These are phyloP conservation scores for Artibeus lituratus DNA, from an alignment of 2,797 vertebrate genomes.

Conservation along the genomic window DNA sequence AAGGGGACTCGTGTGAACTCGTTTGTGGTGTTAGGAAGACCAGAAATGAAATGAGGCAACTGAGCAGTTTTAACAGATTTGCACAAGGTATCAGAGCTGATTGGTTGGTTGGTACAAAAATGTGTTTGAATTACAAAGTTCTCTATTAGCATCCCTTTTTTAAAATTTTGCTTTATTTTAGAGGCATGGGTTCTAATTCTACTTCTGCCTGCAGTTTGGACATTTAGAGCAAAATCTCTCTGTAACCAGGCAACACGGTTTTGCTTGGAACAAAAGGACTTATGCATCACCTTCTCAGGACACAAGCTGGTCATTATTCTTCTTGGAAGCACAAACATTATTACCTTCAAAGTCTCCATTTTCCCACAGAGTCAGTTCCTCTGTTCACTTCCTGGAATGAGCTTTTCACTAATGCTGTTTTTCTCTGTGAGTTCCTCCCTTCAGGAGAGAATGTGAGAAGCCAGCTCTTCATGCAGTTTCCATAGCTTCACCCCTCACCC, in stretches of 20 bases:
- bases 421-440: conserved; percentile 58
- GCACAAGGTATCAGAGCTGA: neutral
- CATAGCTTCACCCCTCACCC: conserved; percentile 74
- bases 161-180: neutral
- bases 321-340: conserved; percentile 40
- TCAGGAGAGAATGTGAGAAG: conserved; percentile 62
- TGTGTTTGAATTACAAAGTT: neutral
- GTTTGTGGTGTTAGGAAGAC: neutral
- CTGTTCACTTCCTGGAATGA: conserved; percentile 66
- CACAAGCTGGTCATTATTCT: conserved; percentile 66
- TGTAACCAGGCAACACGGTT: conserved; percentile 58
- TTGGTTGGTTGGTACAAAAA: neutral
- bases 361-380: conserved; percentile 68
- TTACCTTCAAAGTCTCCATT: conserved; percentile 62
- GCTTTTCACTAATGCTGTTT: conserved; percentile 54
- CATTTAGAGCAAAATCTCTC: conserved; percentile 47
- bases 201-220: conserved; percentile 43
- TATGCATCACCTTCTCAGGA: conserved; percentile 54
- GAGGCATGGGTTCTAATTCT: conserved; percentile 50
- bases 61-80: neutral
- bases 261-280: conserved; percentile 47
- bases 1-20: neutral
- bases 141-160: neutral
- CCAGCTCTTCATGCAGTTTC: conserved; percentile 68
- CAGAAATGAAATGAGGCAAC: neutral